phyloP scores from a whole-genome alignment of 1,140 invertebrate genomes.

The Coelopa frigida region DNA sequence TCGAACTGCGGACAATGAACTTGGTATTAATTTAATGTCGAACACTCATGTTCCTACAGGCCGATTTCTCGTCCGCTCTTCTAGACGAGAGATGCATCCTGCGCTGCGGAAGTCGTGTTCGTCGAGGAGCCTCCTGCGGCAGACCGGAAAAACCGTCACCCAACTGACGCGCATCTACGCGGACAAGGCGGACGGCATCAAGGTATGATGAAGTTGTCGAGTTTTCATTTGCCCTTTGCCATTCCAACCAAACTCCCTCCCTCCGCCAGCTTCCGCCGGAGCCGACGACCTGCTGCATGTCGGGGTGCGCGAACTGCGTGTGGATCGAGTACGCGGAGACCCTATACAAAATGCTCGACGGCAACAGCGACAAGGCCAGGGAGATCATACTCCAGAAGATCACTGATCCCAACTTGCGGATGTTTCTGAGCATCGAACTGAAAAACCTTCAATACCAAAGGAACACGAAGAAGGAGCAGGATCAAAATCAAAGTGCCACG shows the following conservation, averaged over 20 bases:
- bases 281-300: slow-evolving; percentile 85
- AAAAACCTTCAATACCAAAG: slow-evolving; percentile 47
- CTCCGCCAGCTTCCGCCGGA: slow-evolving; percentile 48
- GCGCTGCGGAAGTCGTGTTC: too few relatives aligned
- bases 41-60: too few relatives aligned
- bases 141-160: neutral
- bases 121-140: neutral
- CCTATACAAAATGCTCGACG: slow-evolving; percentile 59
- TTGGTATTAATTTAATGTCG: too few relatives aligned
- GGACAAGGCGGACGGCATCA: slow-evolving; percentile 4
- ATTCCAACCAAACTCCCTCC: neutral
- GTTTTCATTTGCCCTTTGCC: neutral
- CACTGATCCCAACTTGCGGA: slow-evolving; percentile 72
- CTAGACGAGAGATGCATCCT: too few relatives aligned
- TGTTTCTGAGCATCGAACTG: slow-evolving; percentile 70
- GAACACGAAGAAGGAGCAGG: slow-evolving; percentile 29
- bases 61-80: too few relatives aligned
- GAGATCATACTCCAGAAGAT: slow-evolving; percentile 70
- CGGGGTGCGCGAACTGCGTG: slow-evolving; percentile 90
- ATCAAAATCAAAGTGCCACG: slow-evolving; percentile 9
- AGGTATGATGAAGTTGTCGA: slow-evolving; percentile 4
- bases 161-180: neutral
- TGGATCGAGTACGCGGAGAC: slow-evolving; percentile 89
- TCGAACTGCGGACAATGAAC: too few relatives aligned
- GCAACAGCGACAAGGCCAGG: slow-evolving; percentile 59